Base-by-base conservation (phyloP, 2,888 invertebrate species). In the Ptychoptera albimana region DNA sequence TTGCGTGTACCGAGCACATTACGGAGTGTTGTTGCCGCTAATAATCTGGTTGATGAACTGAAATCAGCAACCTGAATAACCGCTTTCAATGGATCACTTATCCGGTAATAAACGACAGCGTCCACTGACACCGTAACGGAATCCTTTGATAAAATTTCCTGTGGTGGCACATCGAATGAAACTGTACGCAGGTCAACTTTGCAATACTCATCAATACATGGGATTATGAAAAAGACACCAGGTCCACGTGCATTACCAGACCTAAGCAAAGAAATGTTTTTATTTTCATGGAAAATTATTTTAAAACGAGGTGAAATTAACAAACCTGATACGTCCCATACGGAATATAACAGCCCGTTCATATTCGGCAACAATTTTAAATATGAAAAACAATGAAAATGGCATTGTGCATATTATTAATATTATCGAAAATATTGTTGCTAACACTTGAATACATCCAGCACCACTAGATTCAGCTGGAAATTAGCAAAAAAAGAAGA, bases 151-250 rank as follows among this genome's bases (percentile, higher is more conserved):
- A 93, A 70, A 31, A 93, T 89, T 74, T 94, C 93, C 70, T 96
- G 94, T 1, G 93, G 91, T 37, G 94, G 92, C 1, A 96, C 92
- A 67, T 94, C 92, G 59, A 94, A 96, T 0, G 92, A 89, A 1
- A 94, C 86, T 1, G 92, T 92, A 49, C 94, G 74, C 46, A 94
- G 69, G 64, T 96, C 94, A 37, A 96, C 88, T 64, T 86, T 91
- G 46, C 84, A 79, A 61, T 91, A 94, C 39, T 80, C 82, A 60
- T 93, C 94, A 45, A 94, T 83, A 64, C 94, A 97, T 1, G 94
- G 94, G 49, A 96, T 70, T 8, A 94, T 79, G 64, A 94, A 93
- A 65, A 94, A 94, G 50, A 92, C 78, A 1, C 91, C 91, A n/a
- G 86, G 80, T 0, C 89, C 87, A 51, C 83, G 70, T 2, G 84